Conservation (phyloP, 2,888 invertebrate species). For the Chalcosyrphus nemorum region DNA sequence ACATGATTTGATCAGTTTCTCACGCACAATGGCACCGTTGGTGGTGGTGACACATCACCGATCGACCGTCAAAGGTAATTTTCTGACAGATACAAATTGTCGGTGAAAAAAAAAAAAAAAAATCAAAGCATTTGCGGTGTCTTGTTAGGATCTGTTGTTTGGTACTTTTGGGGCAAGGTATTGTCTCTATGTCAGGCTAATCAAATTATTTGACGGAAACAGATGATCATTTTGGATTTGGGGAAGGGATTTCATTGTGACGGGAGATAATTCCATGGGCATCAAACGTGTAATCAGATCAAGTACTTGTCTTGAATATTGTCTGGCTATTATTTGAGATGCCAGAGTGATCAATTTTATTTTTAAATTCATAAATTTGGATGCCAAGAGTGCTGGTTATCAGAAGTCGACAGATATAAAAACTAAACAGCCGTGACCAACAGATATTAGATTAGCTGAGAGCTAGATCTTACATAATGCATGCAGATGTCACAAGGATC, state of each 20-base stretch:
- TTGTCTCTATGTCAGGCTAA: constrained; percentile 32
- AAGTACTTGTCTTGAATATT: constrained; percentile 9
- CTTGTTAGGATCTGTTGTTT: constrained; percentile 31
- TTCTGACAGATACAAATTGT: constrained; percentile 69
- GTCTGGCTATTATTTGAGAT: too few species aligned
- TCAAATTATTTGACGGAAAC: constrained; percentile 41
- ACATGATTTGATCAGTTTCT: constrained; percentile 38
- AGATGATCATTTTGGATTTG: constrained; percentile 11
- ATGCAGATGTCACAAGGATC: too few species aligned
- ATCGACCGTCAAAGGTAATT: constrained; percentile 31
- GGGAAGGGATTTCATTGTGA: background rate
- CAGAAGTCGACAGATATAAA: too few species aligned
- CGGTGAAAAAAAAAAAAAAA: background rate
- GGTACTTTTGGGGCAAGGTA: background rate
- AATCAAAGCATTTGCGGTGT: too few species aligned
- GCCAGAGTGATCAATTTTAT: too few species aligned
- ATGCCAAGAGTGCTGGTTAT: too few species aligned
- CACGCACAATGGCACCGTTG: constrained; percentile 60
- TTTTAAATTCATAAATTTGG: too few species aligned
- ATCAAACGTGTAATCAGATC: constrained; percentile 39
- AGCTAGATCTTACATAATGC: too few species aligned
- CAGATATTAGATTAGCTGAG: too few species aligned
- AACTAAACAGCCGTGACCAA: too few species aligned
- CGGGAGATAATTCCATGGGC: constrained; percentile 6
- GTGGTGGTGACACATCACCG: constrained; percentile 67